A percentile compares a stretch with the other conserved stretches of the same genome.
phyloP scores from a whole-genome alignment of 2,797 vertebrate genomes.

The Echeneis naucrates region DNA sequence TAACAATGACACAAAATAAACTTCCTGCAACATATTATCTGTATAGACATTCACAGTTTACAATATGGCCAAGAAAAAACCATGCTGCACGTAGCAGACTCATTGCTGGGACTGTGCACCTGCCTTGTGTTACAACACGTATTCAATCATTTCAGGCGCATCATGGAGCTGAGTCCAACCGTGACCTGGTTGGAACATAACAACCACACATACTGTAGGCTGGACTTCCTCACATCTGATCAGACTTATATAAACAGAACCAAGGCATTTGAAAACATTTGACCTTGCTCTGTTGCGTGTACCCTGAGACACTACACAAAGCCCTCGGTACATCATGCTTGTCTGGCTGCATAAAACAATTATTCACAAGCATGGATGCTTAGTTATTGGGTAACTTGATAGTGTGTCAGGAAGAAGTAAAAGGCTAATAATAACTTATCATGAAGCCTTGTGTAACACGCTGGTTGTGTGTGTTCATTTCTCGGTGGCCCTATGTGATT shows the following conservation, averaged over 20 bases:
- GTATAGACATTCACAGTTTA: constrained; percentile 59
- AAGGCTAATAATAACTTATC: constrained; percentile 44
- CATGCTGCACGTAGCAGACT: constrained; percentile 72
- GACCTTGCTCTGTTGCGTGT: constrained; percentile 23
- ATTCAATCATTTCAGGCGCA: constrained; percentile 56
- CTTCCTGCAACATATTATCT: constrained; percentile 33
- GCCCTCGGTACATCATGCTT: not conserved
- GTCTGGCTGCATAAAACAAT: constrained; percentile 10
- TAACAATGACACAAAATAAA: constrained; percentile 23
- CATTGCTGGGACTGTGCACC: constrained; percentile 71
- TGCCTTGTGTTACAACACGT: constrained; percentile 67
- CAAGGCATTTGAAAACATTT: constrained; percentile 40
- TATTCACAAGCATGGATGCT: constrained; percentile 16
- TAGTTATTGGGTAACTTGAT: constrained; percentile 12
- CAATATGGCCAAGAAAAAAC: constrained; percentile 44
- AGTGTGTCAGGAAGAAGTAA: constrained; percentile 10
- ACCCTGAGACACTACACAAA: constrained; percentile 12
- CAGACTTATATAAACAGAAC: constrained; percentile 68
- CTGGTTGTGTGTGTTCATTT: constrained; percentile 29
- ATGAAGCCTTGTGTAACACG: constrained; percentile 16
- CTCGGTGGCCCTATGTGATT: constrained; percentile 24
- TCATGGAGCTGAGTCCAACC: constrained; percentile 72
- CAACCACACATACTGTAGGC: constrained; percentile 67
- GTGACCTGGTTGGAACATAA: constrained; percentile 76
- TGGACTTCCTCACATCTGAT: constrained; percentile 64